Percentiles rank a stretch among this genome's conserved stretches.
These are phyloP conservation scores for Cabera pusaria DNA, from an alignment of 2,888 invertebrate species.

Conservation along the genomic window DNA sequence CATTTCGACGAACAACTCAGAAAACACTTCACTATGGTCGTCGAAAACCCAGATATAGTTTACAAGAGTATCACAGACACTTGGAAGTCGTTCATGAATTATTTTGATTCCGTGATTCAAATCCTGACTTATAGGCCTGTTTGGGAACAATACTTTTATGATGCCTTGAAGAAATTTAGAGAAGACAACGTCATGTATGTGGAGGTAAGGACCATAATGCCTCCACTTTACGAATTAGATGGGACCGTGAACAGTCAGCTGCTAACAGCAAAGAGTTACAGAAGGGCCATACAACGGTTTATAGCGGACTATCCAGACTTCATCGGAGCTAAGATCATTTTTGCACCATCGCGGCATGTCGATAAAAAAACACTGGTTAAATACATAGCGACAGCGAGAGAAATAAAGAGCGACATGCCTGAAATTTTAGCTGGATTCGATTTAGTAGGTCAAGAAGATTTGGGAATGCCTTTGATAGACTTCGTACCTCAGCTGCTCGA, in stretches of 20 bases:
- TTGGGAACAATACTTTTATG: constrained; percentile 86
- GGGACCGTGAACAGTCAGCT: constrained; percentile 80
- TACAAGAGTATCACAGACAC: constrained; percentile 81
- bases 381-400: constrained; percentile 66
- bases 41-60: constrained; percentile 62
- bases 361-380: constrained; percentile 53
- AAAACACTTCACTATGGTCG: constrained; percentile 81
- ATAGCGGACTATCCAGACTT: constrained; percentile 84
- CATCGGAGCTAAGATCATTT: constrained; percentile 87
- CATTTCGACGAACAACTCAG: constrained; percentile 79
- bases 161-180: constrained; percentile 83
- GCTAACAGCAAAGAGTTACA: constrained; percentile 84
- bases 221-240: constrained; percentile 86
- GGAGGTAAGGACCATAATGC: constrained; percentile 86
- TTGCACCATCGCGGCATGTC: constrained; percentile 83
- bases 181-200: constrained; percentile 88
- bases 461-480: constrained; percentile 84
- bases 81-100: constrained; percentile 83
- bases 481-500: constrained; percentile 82
- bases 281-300: constrained; percentile 82
- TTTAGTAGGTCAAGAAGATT: constrained; percentile 91
- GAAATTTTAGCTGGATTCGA: constrained; percentile 90
- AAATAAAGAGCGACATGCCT: constrained; percentile 79
- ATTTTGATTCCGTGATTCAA: constrained; percentile 79
- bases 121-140: constrained; percentile 85